These are phyloP conservation scores for Yponomeuta malinellus DNA, from an alignment of 2,888 invertebrate genomes.

Conservation along the genomic window DNA sequence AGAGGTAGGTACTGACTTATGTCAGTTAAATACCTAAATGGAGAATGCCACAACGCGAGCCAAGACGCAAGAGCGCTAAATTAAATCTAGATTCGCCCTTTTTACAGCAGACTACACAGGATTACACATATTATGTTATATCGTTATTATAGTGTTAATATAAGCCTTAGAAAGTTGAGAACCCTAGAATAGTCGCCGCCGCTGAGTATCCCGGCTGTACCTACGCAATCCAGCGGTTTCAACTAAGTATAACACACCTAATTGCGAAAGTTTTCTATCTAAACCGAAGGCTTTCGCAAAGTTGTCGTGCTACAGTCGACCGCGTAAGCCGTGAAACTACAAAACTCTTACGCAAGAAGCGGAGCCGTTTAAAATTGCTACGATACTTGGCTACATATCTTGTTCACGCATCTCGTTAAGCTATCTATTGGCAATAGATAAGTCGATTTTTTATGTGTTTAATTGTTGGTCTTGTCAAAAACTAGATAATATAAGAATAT, in stretches of 20 bases:
- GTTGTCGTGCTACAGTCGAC: constrained; percentile 29
- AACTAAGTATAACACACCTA: constrained; percentile 29
- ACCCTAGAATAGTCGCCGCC: not conserved
- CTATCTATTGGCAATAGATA: not conserved
- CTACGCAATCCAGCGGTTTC: constrained; percentile 24
- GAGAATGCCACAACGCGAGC: not conserved
- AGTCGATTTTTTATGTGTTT: not conserved
- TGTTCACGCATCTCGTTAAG: not conserved
- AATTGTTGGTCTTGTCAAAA: not conserved
- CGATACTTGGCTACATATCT: not conserved
- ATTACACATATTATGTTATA: too few species aligned
- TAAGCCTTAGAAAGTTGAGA: not conserved
- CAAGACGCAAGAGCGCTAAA: not conserved
- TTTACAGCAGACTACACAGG: too few species aligned
- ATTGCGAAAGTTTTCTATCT: constrained; percentile 38
- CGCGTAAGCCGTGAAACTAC: constrained; percentile 40
- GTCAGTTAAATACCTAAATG: too few species aligned
- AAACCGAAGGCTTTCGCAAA: constrained; percentile 41
- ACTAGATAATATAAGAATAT: not conserved
- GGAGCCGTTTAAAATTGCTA: constrained; percentile 1
- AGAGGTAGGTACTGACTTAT: not conserved
- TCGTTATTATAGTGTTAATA: too few species aligned
- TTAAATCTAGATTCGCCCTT: not conserved
- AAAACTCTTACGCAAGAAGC: constrained; percentile 25
- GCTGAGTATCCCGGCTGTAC: not conserved